A percentile compares a stretch with the other conserved stretches of the same genome.
Evolutionary conservation across 2,113 vertebrate species (phyloP).

Genomic region (Coregonus clupeaformis): DNA sequence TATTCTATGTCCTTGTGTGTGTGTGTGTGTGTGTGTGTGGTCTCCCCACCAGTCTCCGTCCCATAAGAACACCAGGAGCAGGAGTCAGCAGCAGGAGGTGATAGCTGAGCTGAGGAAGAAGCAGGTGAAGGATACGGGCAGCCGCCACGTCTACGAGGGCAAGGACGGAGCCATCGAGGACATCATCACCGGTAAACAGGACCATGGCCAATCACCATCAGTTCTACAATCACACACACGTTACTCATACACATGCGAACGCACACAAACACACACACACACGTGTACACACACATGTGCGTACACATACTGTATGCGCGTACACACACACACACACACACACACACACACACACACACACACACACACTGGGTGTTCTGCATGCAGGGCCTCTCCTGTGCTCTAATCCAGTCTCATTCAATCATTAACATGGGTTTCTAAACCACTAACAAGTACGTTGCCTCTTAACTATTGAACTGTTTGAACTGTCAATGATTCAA

Average conservation of each 20-base stretch:
- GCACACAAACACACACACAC: constrained; percentile 1
- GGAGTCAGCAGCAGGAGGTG: constrained; percentile 91
- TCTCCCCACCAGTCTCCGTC: constrained; percentile 68
- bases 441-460: constrained; percentile 58
- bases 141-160: constrained; percentile 92
- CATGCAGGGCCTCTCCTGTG: constrained; percentile 21
- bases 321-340: neutral
- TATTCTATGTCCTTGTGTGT: too few relatives aligned
- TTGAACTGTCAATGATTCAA: constrained; percentile 44
- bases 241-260: neutral
- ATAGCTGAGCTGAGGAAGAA: constrained; percentile 89
- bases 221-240: neutral
- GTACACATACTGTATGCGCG: constrained; percentile 1
- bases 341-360: neutral
- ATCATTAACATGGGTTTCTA: constrained; percentile 46
- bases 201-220: constrained; percentile 3
- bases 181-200: constrained; percentile 89
- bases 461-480: constrained; percentile 19
- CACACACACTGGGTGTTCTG: constrained; percentile 49
- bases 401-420: constrained; percentile 26
- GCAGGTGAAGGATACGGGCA: constrained; percentile 87
- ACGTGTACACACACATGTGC: constrained; percentile 16
- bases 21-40: constrained; percentile 10
- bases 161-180: constrained; percentile 97
- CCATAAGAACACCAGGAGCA: constrained; percentile 72